These are phyloP conservation scores for Rhabditoides inermis DNA, from an alignment of 2,888 invertebrate species.

Conservation along the genomic window DNA sequence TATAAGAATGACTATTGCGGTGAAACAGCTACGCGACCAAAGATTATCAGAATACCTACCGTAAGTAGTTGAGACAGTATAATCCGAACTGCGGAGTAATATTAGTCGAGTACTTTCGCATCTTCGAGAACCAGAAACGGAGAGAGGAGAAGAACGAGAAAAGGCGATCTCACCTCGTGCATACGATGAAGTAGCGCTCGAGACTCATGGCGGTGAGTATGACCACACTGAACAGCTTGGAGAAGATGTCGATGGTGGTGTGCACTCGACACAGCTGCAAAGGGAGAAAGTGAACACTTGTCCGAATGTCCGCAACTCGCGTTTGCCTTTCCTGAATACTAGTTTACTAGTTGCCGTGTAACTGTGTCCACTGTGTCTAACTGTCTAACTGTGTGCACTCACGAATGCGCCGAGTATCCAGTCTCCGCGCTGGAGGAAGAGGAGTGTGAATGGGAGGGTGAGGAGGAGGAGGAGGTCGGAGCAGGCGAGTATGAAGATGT, in stretches of 20 bases:
- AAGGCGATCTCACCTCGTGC: slow-evolving; percentile 37
- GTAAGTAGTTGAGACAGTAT: no score
- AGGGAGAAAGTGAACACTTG: neutral
- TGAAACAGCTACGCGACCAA: no score
- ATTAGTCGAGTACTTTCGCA: no score
- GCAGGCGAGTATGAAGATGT: slow-evolving; percentile 38
- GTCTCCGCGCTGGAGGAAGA: slow-evolving; percentile 31
- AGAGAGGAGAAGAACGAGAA: neutral
- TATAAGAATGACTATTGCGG: no score
- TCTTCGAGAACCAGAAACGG: neutral
- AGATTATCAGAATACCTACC: no score
- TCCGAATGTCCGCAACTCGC: neutral
- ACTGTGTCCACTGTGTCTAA: neutral
- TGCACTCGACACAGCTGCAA: slow-evolving; percentile 32
- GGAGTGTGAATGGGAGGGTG: slow-evolving; percentile 34
- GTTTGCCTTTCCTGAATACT: no score
- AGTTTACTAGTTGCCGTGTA: no score
- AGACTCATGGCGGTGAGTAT: slow-evolving; percentile 41
- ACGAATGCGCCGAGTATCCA: slow-evolving; percentile 38
- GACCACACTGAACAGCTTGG: slow-evolving; percentile 40
- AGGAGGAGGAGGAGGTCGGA: slow-evolving; percentile 38
- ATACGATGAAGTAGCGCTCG: slow-evolving; percentile 42
- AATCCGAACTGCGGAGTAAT: no score
- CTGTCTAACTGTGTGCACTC: slow-evolving; percentile 3
- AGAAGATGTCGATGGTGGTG: slow-evolving; percentile 35